Conservation (phyloP, 2,888 invertebrate species). For the Bugulina stolonifera region DNA sequence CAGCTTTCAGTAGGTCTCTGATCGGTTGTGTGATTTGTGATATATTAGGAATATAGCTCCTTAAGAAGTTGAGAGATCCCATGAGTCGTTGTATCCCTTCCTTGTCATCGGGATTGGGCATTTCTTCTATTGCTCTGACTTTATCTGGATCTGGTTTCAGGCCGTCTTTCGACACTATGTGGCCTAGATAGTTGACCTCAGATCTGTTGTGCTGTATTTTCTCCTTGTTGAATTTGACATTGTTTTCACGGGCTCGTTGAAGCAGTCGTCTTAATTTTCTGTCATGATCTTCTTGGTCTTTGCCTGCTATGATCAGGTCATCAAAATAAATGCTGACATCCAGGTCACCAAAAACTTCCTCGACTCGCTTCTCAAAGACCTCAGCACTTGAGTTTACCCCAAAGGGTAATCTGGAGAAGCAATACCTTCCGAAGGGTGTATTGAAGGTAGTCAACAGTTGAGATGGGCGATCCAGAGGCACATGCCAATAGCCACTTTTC, state of each 20-base stretch:
- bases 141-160: too few species aligned
- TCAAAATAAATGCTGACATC: background rate
- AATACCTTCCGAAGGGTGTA: background rate
- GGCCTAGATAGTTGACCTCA: too few species aligned
- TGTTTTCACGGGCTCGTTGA: background rate
- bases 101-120: background rate
- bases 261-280: background rate
- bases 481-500: background rate
- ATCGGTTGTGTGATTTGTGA: background rate
- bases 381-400: background rate
- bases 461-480: background rate
- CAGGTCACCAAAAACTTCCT: background rate
- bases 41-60: background rate
- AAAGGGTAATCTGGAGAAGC: constrained; percentile 1
- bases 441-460: constrained; percentile 1
- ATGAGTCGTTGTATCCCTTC: background rate
- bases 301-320: background rate
- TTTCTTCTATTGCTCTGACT: too few species aligned
- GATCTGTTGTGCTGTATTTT: too few species aligned
- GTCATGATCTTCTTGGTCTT: background rate
- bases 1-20: background rate
- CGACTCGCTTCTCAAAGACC: constrained; percentile 14
- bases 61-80: background rate
- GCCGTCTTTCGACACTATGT: background rate
- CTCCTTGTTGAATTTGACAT: constrained; percentile 5